phyloP scores from a whole-genome alignment of 2,888 invertebrate genomes.

The Rotaria socialis region DNA sequence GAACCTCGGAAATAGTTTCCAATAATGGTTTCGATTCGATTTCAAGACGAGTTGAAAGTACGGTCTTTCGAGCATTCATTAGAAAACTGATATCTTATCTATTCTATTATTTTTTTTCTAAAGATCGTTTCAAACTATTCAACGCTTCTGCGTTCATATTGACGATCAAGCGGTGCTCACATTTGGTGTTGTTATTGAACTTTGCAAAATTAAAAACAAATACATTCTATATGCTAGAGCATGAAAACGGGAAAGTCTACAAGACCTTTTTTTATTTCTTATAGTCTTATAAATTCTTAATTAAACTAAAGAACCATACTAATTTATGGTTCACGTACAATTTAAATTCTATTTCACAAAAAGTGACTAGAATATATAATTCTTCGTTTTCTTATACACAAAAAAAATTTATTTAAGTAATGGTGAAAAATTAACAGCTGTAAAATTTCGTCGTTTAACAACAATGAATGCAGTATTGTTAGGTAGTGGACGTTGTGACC shows the following conservation, averaged over 20 bases:
- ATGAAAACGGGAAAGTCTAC: not conserved
- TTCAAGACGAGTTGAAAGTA: too few species aligned
- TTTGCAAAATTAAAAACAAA: not conserved
- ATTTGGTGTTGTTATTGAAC: not conserved
- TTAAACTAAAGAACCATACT: not conserved
- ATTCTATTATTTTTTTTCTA: not conserved
- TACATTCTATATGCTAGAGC: not conserved
- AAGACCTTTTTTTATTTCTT: not conserved
- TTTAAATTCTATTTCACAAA: not conserved
- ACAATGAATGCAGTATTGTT: slow-evolving; percentile 14
- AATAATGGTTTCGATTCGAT: too few species aligned
- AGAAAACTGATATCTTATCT: not conserved
- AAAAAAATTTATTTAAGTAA: not conserved
- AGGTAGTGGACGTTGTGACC: slow-evolving; percentile 42
- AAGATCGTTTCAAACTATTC: not conserved
- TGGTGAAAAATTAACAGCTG: not conserved
- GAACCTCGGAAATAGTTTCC: too few species aligned
- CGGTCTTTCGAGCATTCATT: too few species aligned
- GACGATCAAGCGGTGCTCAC: not conserved
- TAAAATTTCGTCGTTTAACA: not conserved
- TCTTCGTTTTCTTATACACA: not conserved
- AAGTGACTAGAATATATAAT: not conserved
- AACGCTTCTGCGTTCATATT: not conserved
- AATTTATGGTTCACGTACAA: not conserved
- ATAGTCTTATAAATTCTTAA: too few species aligned